Base-by-base conservation (phyloP, 2,797 vertebrate genomes). In the Pangasius sanitwongsei region DNA sequence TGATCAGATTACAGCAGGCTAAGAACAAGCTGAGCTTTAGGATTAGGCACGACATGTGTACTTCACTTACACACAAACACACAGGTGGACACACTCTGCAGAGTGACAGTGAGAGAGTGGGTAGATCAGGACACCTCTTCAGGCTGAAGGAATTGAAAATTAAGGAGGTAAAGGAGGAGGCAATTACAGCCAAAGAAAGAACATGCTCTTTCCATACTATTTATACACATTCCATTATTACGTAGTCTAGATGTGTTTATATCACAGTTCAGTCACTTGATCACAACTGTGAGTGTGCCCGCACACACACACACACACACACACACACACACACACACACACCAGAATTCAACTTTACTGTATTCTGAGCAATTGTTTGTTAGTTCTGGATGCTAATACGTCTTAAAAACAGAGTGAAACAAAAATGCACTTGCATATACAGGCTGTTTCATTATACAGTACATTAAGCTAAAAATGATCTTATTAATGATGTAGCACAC, bases 261-360 rank as follows among this genome's bases (percentile, higher is more conserved):
- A 90, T 90, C 37, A 74, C 89, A 90, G 85, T 87, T 89, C 41
- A 90, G 57, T 72, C 87, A 86, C 44, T 77, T 81, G 53, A 89
- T 75, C 81, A 82, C 85, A 91, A 89, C 85, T 83, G 61, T 90
- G 53, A 86, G 6, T 41, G 63, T 13, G 69, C 77, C 77, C n/a
- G 83, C 67, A 59, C 55, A 81, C 16, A 23, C n/a, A 34, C 50
- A 34, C 41, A 44, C 41, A 44, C 41, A 44, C 41, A 44, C 41
- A 44, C 41, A 41, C 41, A 4, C 41, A 41, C 41, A 41, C 41
- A 41, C 48, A 53, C 4, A 1, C 70, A 25, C 37, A 25, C 23
- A 53, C 20, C 6, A 37, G 34, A 59, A 31, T 31, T n/a, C 28
- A n/a, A 25, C 31, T 48, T 41, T 86, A 11, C 23, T 81, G 75